Conservation (phyloP, 2,888 invertebrate species). For the Linnaemya tessellans region DNA sequence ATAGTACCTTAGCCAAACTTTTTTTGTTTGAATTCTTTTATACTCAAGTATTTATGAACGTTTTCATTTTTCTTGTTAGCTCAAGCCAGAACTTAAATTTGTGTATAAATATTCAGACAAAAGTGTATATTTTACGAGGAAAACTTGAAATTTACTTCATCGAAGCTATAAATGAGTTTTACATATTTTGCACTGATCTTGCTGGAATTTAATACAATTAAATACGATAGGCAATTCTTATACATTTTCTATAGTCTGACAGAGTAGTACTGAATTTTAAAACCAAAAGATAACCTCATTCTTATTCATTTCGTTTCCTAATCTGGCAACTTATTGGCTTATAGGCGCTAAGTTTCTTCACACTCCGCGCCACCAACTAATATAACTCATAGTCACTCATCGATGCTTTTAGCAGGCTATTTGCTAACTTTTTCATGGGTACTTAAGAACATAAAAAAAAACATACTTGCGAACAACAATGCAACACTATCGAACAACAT, state of each 20-base stretch:
- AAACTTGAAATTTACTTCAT: neutral
- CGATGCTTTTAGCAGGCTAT: slow-evolving; percentile 67
- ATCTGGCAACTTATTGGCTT: neutral
- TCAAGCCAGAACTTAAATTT: no score
- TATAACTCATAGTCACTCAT: slow-evolving; percentile 57
- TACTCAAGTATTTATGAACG: no score
- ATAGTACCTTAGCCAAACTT: no score
- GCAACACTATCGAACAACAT: slow-evolving; percentile 27
- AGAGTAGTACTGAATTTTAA: neutral
- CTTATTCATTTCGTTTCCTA: neutral
- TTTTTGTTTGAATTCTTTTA: no score
- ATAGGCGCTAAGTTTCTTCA: slow-evolving; percentile 31
- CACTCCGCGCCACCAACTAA: neutral
- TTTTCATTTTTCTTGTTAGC: no score
- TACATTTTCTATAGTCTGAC: neutral
- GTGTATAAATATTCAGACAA: no score
- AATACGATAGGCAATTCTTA: no score
- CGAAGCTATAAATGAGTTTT: neutral
- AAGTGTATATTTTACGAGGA: no score
- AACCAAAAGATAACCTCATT: neutral
- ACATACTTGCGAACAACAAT: slow-evolving; percentile 60
- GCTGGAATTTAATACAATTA: no score
- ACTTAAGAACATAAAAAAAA: slow-evolving; percentile 57
- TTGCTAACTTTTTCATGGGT: slow-evolving; percentile 57
- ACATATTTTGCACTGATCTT: no score